Conservation (phyloP, 1,140 invertebrate species). For the Hormaphis cornu region DNA sequence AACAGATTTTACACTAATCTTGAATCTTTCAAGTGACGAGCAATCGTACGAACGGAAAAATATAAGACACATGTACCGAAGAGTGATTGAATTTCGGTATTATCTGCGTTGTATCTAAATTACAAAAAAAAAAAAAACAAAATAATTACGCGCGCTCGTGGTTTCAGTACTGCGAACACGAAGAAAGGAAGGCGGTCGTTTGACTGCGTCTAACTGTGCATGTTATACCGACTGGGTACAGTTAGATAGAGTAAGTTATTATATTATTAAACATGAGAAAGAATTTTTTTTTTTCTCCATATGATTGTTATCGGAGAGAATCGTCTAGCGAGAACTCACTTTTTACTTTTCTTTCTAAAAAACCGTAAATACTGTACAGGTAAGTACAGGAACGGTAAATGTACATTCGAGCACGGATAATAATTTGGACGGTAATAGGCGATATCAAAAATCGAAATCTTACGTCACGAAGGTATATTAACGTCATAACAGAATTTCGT, state of each 20-base stretch:
- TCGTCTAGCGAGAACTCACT: background rate
- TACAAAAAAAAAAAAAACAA: background rate
- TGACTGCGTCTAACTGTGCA: background rate
- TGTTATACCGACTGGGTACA: background rate
- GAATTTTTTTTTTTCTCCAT: background rate
- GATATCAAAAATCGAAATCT: too few species aligned
- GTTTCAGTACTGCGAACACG: background rate
- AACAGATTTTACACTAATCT: too few species aligned
- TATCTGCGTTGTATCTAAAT: background rate
- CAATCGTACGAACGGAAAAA: too few species aligned
- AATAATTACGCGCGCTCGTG: background rate
- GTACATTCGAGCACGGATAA: too few species aligned
- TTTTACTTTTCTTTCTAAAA: conserved; percentile 9
- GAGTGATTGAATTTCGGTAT: background rate
- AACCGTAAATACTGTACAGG: background rate
- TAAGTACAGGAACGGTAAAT: too few species aligned
- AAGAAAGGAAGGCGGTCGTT: background rate
- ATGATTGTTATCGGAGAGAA: background rate
- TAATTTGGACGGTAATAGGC: too few species aligned
- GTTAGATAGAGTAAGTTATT: background rate
- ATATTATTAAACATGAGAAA: background rate
- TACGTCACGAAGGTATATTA: too few species aligned
- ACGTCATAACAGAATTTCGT: too few species aligned
- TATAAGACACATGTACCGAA: too few species aligned
- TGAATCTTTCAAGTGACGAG: too few species aligned